phyloP scores from a whole-genome alignment of 2,797 vertebrate genomes.

The Anisognathus igniventris region DNA sequence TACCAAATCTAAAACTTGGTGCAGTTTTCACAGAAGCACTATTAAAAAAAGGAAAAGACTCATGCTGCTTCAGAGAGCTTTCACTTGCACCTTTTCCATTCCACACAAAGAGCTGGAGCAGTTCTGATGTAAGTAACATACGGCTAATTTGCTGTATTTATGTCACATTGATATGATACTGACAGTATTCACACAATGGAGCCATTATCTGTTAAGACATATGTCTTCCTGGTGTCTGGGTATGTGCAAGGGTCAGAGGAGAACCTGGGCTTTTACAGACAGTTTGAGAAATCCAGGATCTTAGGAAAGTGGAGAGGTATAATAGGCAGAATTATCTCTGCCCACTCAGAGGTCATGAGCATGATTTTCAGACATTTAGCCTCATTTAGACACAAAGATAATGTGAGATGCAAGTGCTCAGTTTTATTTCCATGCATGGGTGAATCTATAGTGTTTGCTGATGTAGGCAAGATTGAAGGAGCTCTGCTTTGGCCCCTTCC shows the following conservation, averaged over 20 bases:
- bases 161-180: constrained; percentile 50
- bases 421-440: not conserved
- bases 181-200: constrained; percentile 51
- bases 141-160: constrained; percentile 54
- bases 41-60: not conserved
- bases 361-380: constrained; percentile 14
- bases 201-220: constrained; percentile 52
- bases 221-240: constrained; percentile 21
- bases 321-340: constrained; percentile 21
- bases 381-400: constrained; percentile 3
- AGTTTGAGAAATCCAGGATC: constrained; percentile 33
- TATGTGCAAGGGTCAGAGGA: constrained; percentile 13
- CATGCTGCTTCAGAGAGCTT: constrained; percentile 45
- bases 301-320: not conserved
- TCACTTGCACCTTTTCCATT: constrained; percentile 38
- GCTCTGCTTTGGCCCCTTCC: not conserved
- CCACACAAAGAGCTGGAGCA: constrained; percentile 32
- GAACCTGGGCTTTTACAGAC: constrained; percentile 25
- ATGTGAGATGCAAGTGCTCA: not conserved
- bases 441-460: not conserved
- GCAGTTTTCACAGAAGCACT: not conserved
- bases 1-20: not conserved
- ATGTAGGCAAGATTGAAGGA: not conserved
- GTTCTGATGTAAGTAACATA: constrained; percentile 43
- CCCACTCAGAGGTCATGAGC: not conserved